Percentiles rank a stretch among this genome's conserved stretches.
Conservation (phyloP, 1,140 invertebrate genomes). For the Drosophila micromelanica region DNA sequence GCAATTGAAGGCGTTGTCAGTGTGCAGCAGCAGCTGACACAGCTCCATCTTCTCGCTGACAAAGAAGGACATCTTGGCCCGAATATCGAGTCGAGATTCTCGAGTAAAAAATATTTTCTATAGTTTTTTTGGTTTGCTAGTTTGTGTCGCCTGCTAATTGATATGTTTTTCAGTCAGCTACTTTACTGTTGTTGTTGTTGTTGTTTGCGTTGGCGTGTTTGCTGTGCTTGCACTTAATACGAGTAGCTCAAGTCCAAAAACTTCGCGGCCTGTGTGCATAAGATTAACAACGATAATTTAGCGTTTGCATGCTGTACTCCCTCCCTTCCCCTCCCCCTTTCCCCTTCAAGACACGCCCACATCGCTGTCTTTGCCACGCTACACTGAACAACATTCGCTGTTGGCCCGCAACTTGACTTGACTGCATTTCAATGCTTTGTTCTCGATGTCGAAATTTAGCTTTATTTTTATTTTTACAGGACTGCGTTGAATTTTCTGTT, state of each 20-base stretch:
- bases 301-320: constrained; percentile 36
- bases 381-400: constrained; percentile 26
- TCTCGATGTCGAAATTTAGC: constrained; percentile 20
- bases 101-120: not conserved
- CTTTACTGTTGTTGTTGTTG: constrained; percentile 14
- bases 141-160: constrained; percentile 60
- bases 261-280: constrained; percentile 20
- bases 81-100: not conserved
- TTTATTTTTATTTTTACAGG: not conserved
- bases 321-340: not conserved
- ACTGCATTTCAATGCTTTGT: constrained; percentile 45
- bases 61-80: constrained; percentile 58
- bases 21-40: constrained; percentile 65
- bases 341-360: constrained; percentile 25
- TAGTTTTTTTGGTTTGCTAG: constrained; percentile 10
- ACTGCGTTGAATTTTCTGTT: not conserved
- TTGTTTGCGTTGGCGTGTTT: constrained; percentile 20
- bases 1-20: constrained; percentile 74
- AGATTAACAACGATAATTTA: constrained; percentile 53
- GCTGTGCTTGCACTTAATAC: constrained; percentile 33
- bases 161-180: constrained; percentile 41
- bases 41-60: constrained; percentile 75
- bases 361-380: constrained; percentile 36
- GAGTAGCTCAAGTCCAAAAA: constrained; percentile 31
- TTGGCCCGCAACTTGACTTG: not conserved